Evolutionary conservation across 2,113 vertebrate genomes (phyloP).

Genomic region (Nibea albiflora): DNA sequence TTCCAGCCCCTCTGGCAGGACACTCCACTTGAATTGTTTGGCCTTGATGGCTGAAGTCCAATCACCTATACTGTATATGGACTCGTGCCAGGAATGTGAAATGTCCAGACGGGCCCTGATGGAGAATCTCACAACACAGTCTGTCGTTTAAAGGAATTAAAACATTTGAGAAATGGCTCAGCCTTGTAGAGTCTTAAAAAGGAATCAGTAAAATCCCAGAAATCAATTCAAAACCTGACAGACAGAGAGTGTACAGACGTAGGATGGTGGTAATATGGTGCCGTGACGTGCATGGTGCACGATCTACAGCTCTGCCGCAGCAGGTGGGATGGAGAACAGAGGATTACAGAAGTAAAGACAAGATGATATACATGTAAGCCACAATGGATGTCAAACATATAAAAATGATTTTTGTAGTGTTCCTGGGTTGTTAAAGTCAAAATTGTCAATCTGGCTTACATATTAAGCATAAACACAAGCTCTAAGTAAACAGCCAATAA

Average conservation of each 20-base stretch:
- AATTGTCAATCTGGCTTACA: constrained; percentile 21
- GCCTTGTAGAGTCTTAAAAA: constrained; percentile 11
- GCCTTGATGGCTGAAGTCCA: constrained; percentile 10
- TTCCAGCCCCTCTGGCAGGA: neutral
- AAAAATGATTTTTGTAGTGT: constrained; percentile 18
- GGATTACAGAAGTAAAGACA: constrained; percentile 44
- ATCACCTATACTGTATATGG: constrained; percentile 21
- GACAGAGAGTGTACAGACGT: constrained; percentile 10
- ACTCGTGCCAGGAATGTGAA: constrained; percentile 12
- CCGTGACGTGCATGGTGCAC: constrained; percentile 10
- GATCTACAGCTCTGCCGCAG: constrained; percentile 23
- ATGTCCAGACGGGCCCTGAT: neutral
- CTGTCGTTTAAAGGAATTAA: constrained; percentile 39
- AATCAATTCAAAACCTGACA: constrained; percentile 29
- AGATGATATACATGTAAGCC: constrained; percentile 23
- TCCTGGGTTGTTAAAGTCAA: constrained; percentile 9
- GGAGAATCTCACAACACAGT: constrained; percentile 14
- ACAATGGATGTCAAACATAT: constrained; percentile 10
- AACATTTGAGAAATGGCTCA: constrained; percentile 27
- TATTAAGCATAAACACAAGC: neutral
- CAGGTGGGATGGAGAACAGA: constrained; percentile 39
- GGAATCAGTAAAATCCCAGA: constrained; percentile 32
- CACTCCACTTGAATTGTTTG: neutral
- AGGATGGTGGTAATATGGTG: neutral
- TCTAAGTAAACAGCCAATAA: too few species aligned